Base-by-base conservation (phyloP, 2,888 invertebrate genomes). In the Strigamia crassipes region DNA sequence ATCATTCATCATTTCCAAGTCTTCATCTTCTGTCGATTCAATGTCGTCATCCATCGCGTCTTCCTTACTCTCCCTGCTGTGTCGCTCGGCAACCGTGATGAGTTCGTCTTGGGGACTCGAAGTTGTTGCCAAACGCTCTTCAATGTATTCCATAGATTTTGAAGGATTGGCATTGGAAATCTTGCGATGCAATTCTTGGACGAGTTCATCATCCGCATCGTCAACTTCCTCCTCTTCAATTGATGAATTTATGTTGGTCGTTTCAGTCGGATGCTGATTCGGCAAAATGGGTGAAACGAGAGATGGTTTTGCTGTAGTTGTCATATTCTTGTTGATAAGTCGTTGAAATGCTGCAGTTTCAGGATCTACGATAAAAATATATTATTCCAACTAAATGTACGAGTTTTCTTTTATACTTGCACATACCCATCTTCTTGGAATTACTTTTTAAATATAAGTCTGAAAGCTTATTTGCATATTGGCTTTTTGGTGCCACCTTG, bases 301-400 rank as follows among this genome's bases (percentile, higher is more conserved):
- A 18, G 61, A 61, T 61, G 61, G 61, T 61, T 61, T 61, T 61
- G 61, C 61, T 61, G 61, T 61, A 15, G 61, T 61, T 61, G 61
- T 61, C 61, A 61, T 61, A 61, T 12, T 61, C n/a, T 61, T 61
- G 61, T 61, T 61, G 18, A 18, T 61, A 15, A 61, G 23, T 9
- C 18, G 61, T 9, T 61, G 6, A 18, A 61, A 61, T 3, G 15
- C 9, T 18, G 61, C 61, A 18, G 61, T 61, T 23, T 61, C 61
- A 61, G 61, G 61, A 61, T 61, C 61, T 61, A n/a, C 10, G n/a
- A 9, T 6, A 51, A 9, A 51, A n/a, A 51, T 51, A n/a, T 51
- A 4, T 51, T n/a, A n/a, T 3, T n/a, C 4, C 10, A 51, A 51
- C 13, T n/a, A 9, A 3, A 13, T n/a, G n/a, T n/a, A n/a, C n/a